Evolutionary conservation across 1,140 invertebrate species (phyloP).

Genomic region (Drosophila lacertosa): DNA sequence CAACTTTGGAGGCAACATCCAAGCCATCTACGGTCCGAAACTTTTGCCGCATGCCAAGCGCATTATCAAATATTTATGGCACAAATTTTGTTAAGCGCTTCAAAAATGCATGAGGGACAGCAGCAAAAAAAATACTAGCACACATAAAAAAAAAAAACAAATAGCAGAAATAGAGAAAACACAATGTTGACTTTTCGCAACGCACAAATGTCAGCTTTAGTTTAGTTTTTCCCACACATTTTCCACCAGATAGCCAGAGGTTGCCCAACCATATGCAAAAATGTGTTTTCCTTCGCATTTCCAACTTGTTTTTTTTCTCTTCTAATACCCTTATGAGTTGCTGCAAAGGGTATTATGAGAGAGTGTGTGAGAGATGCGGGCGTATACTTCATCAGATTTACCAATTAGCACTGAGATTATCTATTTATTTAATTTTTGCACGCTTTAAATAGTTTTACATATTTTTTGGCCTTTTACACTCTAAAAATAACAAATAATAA

Average conservation of each 20-base stretch:
- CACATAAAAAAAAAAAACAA: not conserved
- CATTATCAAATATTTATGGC: slow-evolving; percentile 56
- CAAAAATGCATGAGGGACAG: slow-evolving; percentile 47
- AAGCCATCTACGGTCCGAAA: slow-evolving; percentile 34
- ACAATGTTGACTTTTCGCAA: slow-evolving; percentile 53
- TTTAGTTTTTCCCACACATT: slow-evolving; percentile 37
- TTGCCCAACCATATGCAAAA: slow-evolving; percentile 38
- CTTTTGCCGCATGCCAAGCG: slow-evolving; percentile 31
- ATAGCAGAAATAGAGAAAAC: not conserved
- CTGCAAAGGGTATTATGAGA: not conserved
- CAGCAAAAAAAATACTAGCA: slow-evolving; percentile 10
- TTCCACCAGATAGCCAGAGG: slow-evolving; percentile 9
- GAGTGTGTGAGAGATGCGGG: no score
- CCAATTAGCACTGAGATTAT: no score
- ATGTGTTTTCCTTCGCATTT: slow-evolving; percentile 24
- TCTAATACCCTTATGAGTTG: not conserved
- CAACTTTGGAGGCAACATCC: slow-evolving; percentile 21
- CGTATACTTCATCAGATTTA: no score
- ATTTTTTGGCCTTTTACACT: not conserved
- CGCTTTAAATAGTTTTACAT: no score
- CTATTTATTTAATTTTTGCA: no score
- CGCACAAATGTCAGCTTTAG: slow-evolving; percentile 51
- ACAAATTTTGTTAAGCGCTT: slow-evolving; percentile 43
- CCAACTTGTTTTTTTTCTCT: not conserved
- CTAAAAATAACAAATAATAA: not conserved